These are phyloP conservation scores for Coregonus suidteri DNA, from an alignment of 2,797 vertebrate genomes.

Conservation along the genomic window DNA sequence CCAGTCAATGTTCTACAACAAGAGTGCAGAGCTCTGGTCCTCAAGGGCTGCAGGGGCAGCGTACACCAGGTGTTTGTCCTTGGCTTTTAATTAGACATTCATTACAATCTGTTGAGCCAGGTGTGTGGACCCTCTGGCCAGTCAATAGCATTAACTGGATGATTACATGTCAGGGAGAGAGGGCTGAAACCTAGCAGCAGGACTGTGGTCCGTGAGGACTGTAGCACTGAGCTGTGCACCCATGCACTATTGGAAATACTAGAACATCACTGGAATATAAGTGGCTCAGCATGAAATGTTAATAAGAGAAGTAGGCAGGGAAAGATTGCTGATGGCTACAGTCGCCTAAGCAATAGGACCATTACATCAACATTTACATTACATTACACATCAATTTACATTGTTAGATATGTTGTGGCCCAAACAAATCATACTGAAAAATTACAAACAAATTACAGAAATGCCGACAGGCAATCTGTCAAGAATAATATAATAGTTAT, in stretches of 20 bases:
- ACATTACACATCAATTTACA: constrained; percentile 27
- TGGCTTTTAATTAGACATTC: not conserved
- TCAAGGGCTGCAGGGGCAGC: not conserved
- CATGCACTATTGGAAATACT: not conserved
- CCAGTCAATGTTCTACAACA: not conserved
- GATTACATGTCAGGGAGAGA: not conserved
- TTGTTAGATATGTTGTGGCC: constrained; percentile 37
- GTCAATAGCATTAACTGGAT: not conserved
- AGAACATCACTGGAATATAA: not conserved
- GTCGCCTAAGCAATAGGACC: constrained; percentile 11
- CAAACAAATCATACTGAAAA: constrained; percentile 50
- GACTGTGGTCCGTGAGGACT: not conserved
- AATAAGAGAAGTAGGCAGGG: not conserved
- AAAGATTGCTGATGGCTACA: not conserved
- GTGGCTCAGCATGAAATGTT: constrained; percentile 17
- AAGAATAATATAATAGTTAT: constrained; percentile 49
- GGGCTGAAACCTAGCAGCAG: not conserved
- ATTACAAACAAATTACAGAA: constrained; percentile 5
- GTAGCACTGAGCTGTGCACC: not conserved
- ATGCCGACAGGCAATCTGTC: constrained; percentile 58
- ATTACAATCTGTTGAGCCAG: not conserved
- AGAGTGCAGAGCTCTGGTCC: not conserved
- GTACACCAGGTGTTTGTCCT: not conserved
- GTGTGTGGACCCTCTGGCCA: not conserved
- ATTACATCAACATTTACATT: not conserved